Conservation (phyloP, 2,113 vertebrate genomes). For the Pterocles burchelli region DNA sequence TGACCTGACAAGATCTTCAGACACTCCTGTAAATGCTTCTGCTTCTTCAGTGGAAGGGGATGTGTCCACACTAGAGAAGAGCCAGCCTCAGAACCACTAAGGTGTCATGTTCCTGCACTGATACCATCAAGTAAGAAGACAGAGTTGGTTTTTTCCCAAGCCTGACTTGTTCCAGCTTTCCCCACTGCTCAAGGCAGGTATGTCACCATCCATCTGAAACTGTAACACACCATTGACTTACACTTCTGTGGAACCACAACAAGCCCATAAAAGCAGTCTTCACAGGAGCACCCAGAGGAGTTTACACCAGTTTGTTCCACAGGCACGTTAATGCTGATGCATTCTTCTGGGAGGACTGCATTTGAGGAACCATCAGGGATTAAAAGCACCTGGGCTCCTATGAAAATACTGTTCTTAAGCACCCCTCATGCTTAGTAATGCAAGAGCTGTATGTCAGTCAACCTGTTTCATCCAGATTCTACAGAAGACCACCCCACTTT, state of each 20-base stretch:
- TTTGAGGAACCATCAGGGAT: background rate
- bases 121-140: background rate
- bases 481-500: background rate
- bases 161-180: background rate
- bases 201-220: background rate
- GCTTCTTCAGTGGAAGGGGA: background rate
- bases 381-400: background rate
- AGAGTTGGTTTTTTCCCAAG: background rate
- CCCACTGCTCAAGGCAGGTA: background rate
- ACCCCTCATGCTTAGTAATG: background rate
- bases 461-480: background rate
- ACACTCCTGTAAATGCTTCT: background rate
- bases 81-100: background rate
- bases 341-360: background rate
- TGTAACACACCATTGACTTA: background rate
- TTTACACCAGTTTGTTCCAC: background rate
- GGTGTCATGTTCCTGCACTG: background rate
- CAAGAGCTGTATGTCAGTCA: background rate
- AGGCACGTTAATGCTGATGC: background rate
- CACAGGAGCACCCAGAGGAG: background rate
- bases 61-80: background rate
- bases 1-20: background rate
- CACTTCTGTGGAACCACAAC: rapidly evolving
- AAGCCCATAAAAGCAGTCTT: background rate
- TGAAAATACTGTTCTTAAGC: background rate